A percentile compares a stretch with the other conserved stretches of the same genome.
Evolutionary conservation across 2,797 vertebrate species (phyloP).

Genomic region (Tragelaphus oryx): DNA sequence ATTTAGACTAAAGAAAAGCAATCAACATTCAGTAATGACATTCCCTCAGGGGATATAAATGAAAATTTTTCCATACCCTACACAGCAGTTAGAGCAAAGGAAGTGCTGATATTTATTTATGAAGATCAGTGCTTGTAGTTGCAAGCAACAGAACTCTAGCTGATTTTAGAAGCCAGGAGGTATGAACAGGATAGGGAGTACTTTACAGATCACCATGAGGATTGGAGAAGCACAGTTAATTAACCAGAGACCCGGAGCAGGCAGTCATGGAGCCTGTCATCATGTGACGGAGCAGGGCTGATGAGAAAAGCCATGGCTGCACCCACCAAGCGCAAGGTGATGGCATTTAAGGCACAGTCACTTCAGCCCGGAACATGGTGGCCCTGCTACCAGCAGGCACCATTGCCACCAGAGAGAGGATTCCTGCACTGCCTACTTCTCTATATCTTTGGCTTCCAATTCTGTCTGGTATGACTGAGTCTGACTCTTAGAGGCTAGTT

Average conservation of each 20-base stretch:
- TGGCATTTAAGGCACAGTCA: not conserved
- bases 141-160: not conserved
- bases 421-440: too few relatives aligned
- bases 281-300: not conserved
- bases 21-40: conserved; percentile 75
- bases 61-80: conserved; percentile 61
- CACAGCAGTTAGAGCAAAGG: conserved; percentile 50
- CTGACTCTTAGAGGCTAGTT: not conserved
- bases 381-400: not conserved
- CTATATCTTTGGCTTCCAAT: not conserved
- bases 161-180: not conserved
- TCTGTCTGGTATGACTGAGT: not conserved
- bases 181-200: not conserved
- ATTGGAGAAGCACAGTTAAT: not conserved
- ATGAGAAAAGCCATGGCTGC: not conserved
- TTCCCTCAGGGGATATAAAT: conserved; percentile 75
- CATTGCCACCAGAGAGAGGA: not conserved
- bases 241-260: not conserved
- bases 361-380: not conserved
- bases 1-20: conserved; percentile 78
- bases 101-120: conserved; percentile 67
- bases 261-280: not conserved
- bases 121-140: conserved; percentile 27
- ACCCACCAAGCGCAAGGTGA: not conserved
- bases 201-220: not conserved